These are phyloP conservation scores for Heterodera carotae DNA, from an alignment of 1,140 invertebrate species.

Conservation along the genomic window DNA sequence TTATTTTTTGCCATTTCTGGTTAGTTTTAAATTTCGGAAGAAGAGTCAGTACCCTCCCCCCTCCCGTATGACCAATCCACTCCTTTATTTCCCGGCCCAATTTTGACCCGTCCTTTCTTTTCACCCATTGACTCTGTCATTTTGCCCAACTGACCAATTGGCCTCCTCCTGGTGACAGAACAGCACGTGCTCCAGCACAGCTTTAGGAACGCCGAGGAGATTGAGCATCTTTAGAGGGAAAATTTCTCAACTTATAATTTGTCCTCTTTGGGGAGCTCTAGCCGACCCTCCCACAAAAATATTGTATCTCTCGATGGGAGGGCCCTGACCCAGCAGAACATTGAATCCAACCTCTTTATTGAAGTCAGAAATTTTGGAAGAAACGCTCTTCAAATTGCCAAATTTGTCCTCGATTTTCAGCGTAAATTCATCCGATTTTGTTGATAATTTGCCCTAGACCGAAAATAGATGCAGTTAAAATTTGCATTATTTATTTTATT, in stretches of 20 bases:
- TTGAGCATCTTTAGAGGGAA: conserved; percentile 47
- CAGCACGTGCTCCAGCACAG: conserved; percentile 91
- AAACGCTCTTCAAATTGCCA: conserved; percentile 68
- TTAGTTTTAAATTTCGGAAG: too few species aligned
- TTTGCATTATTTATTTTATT: neutral
- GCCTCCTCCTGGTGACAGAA: conserved; percentile 99
- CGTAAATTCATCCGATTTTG: conserved; percentile 74
- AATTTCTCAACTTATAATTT: too few species aligned
- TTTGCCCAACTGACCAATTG: conserved; percentile 72
- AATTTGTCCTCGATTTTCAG: conserved; percentile 68
- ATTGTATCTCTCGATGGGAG: too few species aligned
- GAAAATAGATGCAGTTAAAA: conserved; percentile 9
- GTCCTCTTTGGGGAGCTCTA: too few species aligned
- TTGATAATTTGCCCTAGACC: conserved; percentile 46
- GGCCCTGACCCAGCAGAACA: too few species aligned
- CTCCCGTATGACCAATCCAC: too few species aligned
- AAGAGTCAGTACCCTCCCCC: too few species aligned
- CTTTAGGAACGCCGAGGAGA: conserved; percentile 82
- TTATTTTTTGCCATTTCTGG: too few species aligned
- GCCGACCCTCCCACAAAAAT: too few species aligned
- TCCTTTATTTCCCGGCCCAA: neutral
- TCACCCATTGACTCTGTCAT: neutral
- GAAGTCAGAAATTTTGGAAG: conserved; percentile 75
- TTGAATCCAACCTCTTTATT: conserved; percentile 71
- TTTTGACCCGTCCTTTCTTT: neutral